A percentile compares a stretch with the other conserved stretches of the same genome.
Evolutionary conservation across 2,888 invertebrate species (phyloP).

Genomic region (Dichetophora obliterata): DNA sequence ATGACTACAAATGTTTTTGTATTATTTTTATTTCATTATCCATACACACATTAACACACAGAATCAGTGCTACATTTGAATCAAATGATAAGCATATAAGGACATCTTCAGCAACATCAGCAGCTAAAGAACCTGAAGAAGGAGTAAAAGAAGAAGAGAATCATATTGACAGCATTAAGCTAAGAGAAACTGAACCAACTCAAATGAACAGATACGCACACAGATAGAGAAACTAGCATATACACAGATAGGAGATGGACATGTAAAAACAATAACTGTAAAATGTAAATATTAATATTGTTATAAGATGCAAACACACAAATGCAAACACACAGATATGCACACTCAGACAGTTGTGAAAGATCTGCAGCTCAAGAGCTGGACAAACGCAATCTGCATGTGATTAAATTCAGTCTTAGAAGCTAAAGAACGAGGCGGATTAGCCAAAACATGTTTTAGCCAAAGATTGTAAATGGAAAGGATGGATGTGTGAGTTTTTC

Average conservation of each 20-base stretch:
- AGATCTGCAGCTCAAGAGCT: too few relatives aligned
- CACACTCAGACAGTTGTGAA: not conserved
- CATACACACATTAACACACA: not conserved
- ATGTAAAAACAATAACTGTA: conserved; percentile 56
- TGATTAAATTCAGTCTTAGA: too few relatives aligned
- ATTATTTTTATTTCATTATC: not conserved
- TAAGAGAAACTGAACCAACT: too few relatives aligned
- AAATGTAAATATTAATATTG: conserved; percentile 64
- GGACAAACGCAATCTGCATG: too few relatives aligned
- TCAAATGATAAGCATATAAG: too few relatives aligned
- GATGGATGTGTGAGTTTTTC: not conserved
- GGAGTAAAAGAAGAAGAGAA: too few relatives aligned
- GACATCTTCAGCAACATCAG: too few relatives aligned
- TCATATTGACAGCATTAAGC: not conserved
- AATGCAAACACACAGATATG: conserved; percentile 35
- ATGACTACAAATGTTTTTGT: not conserved
- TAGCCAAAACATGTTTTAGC: not conserved
- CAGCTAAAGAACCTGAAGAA: too few relatives aligned
- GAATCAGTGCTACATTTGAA: not conserved
- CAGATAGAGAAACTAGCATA: too few relatives aligned
- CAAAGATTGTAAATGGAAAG: not conserved
- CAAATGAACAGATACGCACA: too few relatives aligned
- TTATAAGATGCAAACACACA: conserved; percentile 57
- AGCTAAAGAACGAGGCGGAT: too few relatives aligned
- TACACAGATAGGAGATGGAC: too few relatives aligned